Conservation (phyloP, 2,888 invertebrate genomes). For the Drosophila nigritarsus region DNA sequence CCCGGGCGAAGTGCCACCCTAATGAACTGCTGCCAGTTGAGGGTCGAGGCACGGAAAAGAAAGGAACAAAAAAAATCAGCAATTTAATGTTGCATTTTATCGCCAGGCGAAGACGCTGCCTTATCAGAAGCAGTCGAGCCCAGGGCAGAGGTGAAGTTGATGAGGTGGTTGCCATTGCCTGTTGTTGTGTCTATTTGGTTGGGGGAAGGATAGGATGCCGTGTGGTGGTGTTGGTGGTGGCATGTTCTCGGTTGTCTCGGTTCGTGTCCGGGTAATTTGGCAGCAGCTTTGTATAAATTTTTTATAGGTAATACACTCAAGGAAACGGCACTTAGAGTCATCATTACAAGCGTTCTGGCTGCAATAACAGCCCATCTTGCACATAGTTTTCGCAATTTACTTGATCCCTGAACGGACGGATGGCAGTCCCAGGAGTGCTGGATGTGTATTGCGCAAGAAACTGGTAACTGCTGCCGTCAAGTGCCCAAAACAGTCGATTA, state of each 20-base stretch:
- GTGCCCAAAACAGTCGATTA: conserved; percentile 74
- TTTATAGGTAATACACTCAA: conserved; percentile 85
- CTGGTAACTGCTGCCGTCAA: conserved; percentile 68
- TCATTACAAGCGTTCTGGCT: conserved; percentile 85
- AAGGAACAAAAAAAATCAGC: conserved; percentile 65
- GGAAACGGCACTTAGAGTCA: conserved; percentile 85
- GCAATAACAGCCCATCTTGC: conserved; percentile 85
- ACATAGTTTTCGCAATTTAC: conserved; percentile 85
- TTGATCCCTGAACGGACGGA: conserved; percentile 78
- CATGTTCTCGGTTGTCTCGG: conserved; percentile 36
- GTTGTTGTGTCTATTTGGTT: conserved; percentile 50
- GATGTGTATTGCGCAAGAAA: conserved; percentile 19
- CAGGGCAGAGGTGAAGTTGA: conserved; percentile 47
- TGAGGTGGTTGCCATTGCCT: conserved; percentile 44
- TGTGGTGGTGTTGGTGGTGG: conserved; percentile 46
- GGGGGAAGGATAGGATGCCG: conserved; percentile 27
- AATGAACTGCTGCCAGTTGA: conserved; percentile 67
- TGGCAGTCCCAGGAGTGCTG: conserved; percentile 28
- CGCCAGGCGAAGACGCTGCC: conserved; percentile 60
- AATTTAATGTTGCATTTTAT: conserved; percentile 85
- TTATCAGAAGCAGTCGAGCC: conserved; percentile 56
- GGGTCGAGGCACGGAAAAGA: conserved; percentile 27
- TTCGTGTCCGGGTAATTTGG: conserved; percentile 64
- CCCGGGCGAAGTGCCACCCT: conserved; percentile 55
- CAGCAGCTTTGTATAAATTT: conserved; percentile 82